These are phyloP conservation scores for Elgaria multicarinata DNA, from an alignment of 2,113 vertebrate genomes.

Conservation along the genomic window DNA sequence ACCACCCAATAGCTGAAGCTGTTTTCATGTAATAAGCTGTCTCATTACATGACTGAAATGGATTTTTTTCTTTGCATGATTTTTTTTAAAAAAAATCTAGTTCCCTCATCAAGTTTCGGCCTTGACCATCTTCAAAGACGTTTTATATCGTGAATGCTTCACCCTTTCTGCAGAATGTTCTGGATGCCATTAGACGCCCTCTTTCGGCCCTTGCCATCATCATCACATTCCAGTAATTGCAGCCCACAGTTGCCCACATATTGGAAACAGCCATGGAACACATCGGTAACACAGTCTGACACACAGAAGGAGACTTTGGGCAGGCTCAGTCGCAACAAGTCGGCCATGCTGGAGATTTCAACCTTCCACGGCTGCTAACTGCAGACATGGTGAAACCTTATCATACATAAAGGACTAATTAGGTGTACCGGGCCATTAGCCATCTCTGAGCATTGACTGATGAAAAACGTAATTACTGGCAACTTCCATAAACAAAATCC, in stretches of 20 bases:
- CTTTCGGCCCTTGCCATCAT: slow-evolving; percentile 37
- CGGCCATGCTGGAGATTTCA: slow-evolving; percentile 4
- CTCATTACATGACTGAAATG: background rate
- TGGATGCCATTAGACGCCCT: slow-evolving; percentile 6
- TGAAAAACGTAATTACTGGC: slow-evolving; percentile 72
- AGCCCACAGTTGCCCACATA: slow-evolving; percentile 33
- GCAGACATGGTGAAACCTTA: slow-evolving; percentile 67
- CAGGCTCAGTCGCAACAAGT: slow-evolving; percentile 2
- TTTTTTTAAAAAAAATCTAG: background rate
- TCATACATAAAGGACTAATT: slow-evolving; percentile 74
- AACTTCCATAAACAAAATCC: slow-evolving; percentile 70
- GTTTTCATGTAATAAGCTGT: no score
- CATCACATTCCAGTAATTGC: background rate
- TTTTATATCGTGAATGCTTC: slow-evolving; percentile 54
- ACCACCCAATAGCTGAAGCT: no score
- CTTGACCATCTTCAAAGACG: slow-evolving; percentile 40
- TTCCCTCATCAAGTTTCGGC: slow-evolving; percentile 31
- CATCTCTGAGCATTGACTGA: slow-evolving; percentile 70
- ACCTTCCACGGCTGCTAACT: slow-evolving; percentile 35
- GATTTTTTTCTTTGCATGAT: background rate
- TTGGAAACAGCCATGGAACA: slow-evolving; percentile 40
- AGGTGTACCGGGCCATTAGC: slow-evolving; percentile 72
- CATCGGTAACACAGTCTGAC: slow-evolving; percentile 15
- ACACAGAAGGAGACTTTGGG: background rate
- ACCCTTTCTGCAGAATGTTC: slow-evolving; percentile 28